phyloP scores from a whole-genome alignment of 1,140 invertebrate species.

The Wiebesia pumilae region DNA sequence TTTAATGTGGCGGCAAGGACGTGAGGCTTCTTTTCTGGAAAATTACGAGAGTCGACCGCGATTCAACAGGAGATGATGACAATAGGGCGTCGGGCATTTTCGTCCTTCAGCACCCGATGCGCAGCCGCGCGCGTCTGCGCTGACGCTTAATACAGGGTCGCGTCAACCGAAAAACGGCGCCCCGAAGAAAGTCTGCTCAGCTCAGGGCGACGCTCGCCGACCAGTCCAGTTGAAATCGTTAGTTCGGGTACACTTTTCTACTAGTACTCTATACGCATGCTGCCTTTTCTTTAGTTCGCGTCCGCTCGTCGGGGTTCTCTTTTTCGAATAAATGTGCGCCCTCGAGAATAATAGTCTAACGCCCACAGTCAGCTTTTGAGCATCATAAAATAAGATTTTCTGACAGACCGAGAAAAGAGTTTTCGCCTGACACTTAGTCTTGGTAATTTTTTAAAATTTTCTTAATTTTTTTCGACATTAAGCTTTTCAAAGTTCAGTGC shows the following conservation, averaged over 20 bases:
- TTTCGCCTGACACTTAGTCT: background rate
- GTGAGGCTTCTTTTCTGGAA: background rate
- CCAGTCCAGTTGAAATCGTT: constrained; percentile 17
- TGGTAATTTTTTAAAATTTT: background rate
- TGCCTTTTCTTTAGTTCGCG: background rate
- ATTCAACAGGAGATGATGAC: background rate
- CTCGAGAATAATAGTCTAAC: background rate
- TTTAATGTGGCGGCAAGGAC: background rate
- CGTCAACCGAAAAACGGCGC: background rate
- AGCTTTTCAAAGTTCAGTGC: no score
- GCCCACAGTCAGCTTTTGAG: background rate
- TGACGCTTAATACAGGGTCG: background rate
- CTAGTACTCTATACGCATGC: background rate
- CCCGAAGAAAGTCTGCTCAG: background rate
- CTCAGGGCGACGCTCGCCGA: constrained; percentile 29
- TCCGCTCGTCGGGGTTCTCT: no score
- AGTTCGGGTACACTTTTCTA: background rate
- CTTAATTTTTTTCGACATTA: background rate
- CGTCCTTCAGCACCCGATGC: background rate
- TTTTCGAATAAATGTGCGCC: background rate
- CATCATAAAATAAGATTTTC: background rate
- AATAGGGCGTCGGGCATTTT: background rate
- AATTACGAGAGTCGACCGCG: background rate
- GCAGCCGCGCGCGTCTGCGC: constrained; percentile 33
- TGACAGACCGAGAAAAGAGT: background rate